Percentiles rank a stretch among this genome's conserved stretches.
phyloP scores from a whole-genome alignment of 2,888 invertebrate genomes.

The Orthonychiurus folsomi region DNA sequence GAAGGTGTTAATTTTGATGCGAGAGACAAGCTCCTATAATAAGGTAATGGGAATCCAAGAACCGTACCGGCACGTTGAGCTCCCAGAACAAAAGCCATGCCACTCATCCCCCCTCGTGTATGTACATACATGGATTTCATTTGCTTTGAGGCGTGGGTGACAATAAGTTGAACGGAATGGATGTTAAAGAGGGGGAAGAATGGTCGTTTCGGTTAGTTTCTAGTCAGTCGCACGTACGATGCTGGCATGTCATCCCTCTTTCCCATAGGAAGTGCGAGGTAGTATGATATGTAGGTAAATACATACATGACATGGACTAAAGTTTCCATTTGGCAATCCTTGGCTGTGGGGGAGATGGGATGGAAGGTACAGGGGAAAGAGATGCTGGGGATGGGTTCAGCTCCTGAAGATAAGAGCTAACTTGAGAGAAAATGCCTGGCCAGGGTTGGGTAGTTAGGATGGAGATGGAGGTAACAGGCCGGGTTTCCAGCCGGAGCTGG shows the following conservation, averaged over 20 bases:
- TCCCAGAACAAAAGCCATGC: too few relatives aligned
- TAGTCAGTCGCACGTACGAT: not conserved
- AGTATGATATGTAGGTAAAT: not conserved
- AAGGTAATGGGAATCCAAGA: slow-evolving; percentile 12
- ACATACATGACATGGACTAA: not conserved
- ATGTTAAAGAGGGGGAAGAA: not conserved
- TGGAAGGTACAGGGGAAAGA: too few relatives aligned
- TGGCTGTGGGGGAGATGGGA: not conserved
- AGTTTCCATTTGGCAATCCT: not conserved
- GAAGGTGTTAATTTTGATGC: slow-evolving; percentile 4
- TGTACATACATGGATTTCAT: too few relatives aligned
- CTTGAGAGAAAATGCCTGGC: slow-evolving; percentile 5
- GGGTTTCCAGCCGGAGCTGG: slow-evolving; percentile 25
- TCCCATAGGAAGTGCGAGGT: too few relatives aligned
- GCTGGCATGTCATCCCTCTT: too few relatives aligned
- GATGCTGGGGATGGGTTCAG: too few relatives aligned
- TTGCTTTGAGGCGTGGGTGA: not conserved
- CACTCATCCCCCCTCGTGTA: too few relatives aligned
- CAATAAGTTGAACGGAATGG: not conserved
- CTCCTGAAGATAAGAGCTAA: not conserved
- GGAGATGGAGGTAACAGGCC: slow-evolving; percentile 18
- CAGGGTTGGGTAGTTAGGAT: slow-evolving; percentile 12
- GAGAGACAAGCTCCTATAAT: slow-evolving; percentile 11
- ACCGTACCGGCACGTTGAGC: too few relatives aligned
- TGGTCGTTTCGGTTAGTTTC: not conserved